These are phyloP conservation scores for Sphaerophoria rueppellii DNA, from an alignment of 2,888 invertebrate species.

Conservation along the genomic window DNA sequence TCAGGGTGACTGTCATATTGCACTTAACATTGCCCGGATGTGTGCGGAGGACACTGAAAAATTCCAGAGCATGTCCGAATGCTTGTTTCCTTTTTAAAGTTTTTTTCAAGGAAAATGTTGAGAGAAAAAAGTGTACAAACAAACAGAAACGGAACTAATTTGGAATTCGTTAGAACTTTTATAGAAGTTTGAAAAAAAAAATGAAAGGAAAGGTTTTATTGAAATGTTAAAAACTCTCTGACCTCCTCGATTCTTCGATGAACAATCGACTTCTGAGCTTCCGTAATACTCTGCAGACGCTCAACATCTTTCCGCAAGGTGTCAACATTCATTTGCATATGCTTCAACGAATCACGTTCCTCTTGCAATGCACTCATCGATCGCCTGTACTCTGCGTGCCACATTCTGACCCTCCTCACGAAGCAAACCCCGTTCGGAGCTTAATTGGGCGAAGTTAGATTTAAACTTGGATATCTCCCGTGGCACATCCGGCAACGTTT, in stretches of 20 bases:
- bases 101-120: slow-evolving; percentile 47
- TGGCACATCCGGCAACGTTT: slow-evolving; percentile 88
- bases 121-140: slow-evolving; percentile 6
- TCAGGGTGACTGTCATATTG: slow-evolving; percentile 44
- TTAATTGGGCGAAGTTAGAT: slow-evolving; percentile 88
- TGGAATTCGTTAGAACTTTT: too few species aligned
- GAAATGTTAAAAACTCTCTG: slow-evolving; percentile 19
- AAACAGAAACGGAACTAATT: too few species aligned
- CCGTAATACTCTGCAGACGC: slow-evolving; percentile 78
- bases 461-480: slow-evolving; percentile 92
- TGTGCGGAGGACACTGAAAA: slow-evolving; percentile 46
- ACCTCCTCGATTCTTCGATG: slow-evolving; percentile 77
- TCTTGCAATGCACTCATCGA: slow-evolving; percentile 84
- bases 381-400: slow-evolving; percentile 89
- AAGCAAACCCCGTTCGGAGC: slow-evolving; percentile 88
- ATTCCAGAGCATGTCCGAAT: slow-evolving; percentile 35
- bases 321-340: slow-evolving; percentile 78
- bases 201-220: neutral
- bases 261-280: slow-evolving; percentile 77
- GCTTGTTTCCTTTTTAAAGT: slow-evolving; percentile 5
- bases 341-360: slow-evolving; percentile 80
- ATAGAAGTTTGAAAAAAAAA: neutral
- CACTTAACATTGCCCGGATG: slow-evolving; percentile 66
- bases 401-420: slow-evolving; percentile 90
- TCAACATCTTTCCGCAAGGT: slow-evolving; percentile 79